Conservation (phyloP, 2,797 vertebrate species). For the Falco naumanni region DNA sequence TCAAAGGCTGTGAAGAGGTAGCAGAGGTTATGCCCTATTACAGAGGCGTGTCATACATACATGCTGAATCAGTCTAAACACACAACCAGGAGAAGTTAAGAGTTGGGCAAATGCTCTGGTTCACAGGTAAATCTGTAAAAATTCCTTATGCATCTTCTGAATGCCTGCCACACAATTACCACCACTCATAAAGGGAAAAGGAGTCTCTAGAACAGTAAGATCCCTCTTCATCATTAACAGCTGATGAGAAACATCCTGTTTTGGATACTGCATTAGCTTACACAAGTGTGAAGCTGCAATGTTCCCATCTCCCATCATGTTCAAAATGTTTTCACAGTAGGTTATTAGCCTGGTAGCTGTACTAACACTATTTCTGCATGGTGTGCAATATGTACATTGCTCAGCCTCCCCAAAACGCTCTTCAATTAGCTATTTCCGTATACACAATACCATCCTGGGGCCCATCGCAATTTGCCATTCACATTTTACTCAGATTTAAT, state of each 20-base stretch:
- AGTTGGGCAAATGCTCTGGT: neutral
- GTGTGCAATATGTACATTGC: neutral
- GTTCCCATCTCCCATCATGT: neutral
- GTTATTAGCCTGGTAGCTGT: neutral
- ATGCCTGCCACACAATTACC: neutral
- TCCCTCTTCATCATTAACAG: neutral
- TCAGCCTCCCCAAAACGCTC: neutral
- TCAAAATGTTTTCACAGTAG: conserved; percentile 42
- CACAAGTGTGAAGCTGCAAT: conserved; percentile 17
- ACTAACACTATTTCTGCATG: neutral
- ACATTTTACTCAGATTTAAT: neutral
- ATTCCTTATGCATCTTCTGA: neutral
- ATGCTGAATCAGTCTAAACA: neutral
- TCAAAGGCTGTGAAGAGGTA: neutral
- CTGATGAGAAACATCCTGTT: conserved; percentile 6
- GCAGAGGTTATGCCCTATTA: neutral
- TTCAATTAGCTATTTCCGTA: neutral
- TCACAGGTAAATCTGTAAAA: neutral
- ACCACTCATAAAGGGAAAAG: neutral
- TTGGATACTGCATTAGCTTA: neutral
- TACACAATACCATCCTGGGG: neutral
- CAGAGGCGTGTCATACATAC: accelerated
- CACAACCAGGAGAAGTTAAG: neutral
- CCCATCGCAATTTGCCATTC: neutral
- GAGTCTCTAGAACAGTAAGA: neutral